A percentile compares a stretch with the other conserved stretches of the same genome.
Conservation (phyloP, 2,888 invertebrate species). For the Aricia artaxerxes region DNA sequence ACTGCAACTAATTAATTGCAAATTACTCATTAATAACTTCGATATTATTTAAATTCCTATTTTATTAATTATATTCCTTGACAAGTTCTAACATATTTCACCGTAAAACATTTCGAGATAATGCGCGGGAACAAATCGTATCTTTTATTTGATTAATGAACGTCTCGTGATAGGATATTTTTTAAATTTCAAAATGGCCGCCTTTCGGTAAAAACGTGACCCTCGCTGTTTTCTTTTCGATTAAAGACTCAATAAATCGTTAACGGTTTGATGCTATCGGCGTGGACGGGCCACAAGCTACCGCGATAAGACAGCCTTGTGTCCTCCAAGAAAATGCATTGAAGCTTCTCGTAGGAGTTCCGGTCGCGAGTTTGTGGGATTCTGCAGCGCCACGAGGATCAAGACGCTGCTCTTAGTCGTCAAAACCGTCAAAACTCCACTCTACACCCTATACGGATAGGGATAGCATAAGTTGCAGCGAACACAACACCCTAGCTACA, state of each 20-base stretch:
- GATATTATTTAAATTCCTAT: background rate
- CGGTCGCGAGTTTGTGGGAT: background rate
- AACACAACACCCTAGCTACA: background rate
- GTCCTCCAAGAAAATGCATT: background rate
- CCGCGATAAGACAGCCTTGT: background rate
- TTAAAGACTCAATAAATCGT: conserved; percentile 21
- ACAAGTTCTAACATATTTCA: background rate
- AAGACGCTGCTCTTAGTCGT: no score
- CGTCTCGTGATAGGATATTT: background rate
- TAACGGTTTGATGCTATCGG: background rate
- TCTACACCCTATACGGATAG: no score
- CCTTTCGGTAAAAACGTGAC: background rate
- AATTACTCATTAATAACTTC: background rate
- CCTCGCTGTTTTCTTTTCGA: conserved; percentile 13
- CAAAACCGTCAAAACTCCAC: no score
- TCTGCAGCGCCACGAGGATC: no score
- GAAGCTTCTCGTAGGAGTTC: background rate
- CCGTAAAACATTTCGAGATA: background rate
- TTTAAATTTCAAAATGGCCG: conserved; percentile 13
- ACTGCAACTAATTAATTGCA: background rate
- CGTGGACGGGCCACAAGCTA: background rate
- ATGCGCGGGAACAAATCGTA: background rate
- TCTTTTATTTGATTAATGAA: conserved; percentile 8
- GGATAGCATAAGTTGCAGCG: no score
- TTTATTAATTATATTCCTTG: background rate